phyloP scores from a whole-genome alignment of 2,888 invertebrate species.

The Nomada fabriciana region DNA sequence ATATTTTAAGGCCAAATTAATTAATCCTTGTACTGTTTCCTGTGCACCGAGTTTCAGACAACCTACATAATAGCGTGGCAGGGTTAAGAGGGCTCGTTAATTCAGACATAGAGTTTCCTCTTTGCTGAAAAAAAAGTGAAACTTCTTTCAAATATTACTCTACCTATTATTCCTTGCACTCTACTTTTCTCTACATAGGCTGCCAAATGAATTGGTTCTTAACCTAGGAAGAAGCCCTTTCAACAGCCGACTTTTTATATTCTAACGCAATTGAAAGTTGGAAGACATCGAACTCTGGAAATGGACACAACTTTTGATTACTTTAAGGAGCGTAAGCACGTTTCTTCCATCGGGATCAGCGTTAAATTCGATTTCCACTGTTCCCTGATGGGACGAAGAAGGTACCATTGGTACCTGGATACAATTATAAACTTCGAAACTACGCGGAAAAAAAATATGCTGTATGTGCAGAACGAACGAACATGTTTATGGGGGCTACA shows the following conservation, averaged over 20 bases:
- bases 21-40: neutral
- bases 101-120: neutral
- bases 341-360: slow-evolving; percentile 5
- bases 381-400: neutral
- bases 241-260: slow-evolving; percentile 2
- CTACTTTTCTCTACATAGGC: neutral
- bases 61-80: no score
- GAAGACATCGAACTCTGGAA: slow-evolving; percentile 9
- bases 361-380: slow-evolving; percentile 25
- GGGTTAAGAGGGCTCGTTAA: slow-evolving; percentile 11
- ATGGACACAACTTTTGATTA: slow-evolving; percentile 31
- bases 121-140: no score
- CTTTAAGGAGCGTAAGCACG: slow-evolving; percentile 16
- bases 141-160: neutral
- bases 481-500: neutral
- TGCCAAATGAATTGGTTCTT: slow-evolving; percentile 9
- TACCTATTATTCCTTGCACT: neutral
- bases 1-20: neutral
- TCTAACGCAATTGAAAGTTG: slow-evolving; percentile 25
- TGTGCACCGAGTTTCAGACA: neutral
- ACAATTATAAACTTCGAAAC: slow-evolving; percentile 9
- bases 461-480: neutral
- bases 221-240: neutral
- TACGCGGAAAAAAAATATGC: neutral
- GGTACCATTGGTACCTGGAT: neutral